Evolutionary conservation across 2,113 vertebrate species (phyloP).

Genomic region (Indicator maculatus): DNA sequence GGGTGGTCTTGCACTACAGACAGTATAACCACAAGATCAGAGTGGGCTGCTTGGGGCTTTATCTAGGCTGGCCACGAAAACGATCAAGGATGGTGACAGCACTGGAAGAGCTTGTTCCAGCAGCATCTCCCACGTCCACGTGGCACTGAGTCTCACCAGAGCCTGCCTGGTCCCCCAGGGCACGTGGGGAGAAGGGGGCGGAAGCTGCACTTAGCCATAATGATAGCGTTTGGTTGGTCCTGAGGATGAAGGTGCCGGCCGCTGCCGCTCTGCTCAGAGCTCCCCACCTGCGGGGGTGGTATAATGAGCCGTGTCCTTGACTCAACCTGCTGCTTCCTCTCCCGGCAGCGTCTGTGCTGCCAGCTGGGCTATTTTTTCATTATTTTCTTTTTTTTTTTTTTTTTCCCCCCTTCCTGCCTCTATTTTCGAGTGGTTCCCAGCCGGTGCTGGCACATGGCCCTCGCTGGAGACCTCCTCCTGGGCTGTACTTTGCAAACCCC

Average conservation of each 20-base stretch:
- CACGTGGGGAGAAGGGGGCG: background rate
- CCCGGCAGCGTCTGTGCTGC: conserved; percentile 52
- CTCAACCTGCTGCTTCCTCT: conserved; percentile 68
- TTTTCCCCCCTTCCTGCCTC: background rate
- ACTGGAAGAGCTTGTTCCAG: background rate
- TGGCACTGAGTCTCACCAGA: background rate
- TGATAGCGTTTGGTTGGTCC: background rate
- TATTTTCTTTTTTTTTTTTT: background rate
- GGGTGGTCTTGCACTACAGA: fast-evolving
- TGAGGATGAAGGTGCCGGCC: background rate
- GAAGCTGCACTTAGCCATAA: background rate
- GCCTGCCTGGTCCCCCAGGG: background rate
- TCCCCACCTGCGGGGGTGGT: conserved; percentile 57
- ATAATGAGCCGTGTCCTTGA: conserved; percentile 64
- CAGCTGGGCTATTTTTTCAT: conserved; percentile 58
- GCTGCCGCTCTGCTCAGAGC: background rate
- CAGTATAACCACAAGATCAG: background rate
- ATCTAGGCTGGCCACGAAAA: background rate
- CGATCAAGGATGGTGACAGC: fast-evolving
- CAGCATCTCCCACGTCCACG: background rate
- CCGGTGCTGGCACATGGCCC: background rate
- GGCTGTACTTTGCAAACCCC: background rate
- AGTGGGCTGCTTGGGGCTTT: background rate
- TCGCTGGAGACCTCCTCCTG: background rate
- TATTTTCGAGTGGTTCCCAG: conserved; percentile 48